Evolutionary conservation across 1,140 invertebrate genomes (phyloP).

Genomic region (Drosophila bipectinata): DNA sequence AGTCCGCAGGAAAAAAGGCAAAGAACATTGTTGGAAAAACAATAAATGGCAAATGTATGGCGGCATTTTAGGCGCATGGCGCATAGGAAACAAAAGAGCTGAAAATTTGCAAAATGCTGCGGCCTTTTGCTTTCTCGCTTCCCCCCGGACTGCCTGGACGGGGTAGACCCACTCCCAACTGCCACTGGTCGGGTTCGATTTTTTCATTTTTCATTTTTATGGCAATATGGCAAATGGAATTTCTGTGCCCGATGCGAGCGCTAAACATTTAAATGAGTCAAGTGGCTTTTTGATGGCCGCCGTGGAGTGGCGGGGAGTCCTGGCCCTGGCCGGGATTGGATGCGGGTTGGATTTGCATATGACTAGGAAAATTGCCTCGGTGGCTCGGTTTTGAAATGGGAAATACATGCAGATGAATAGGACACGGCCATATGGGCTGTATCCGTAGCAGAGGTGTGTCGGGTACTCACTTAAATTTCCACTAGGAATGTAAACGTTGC

Average conservation of each 20-base stretch:
- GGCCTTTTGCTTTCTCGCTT: conserved; percentile 10
- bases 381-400: conserved; percentile 26
- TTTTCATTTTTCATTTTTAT: conserved; percentile 72
- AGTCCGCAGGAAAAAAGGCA: conserved; percentile 37
- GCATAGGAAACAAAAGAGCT: conserved; percentile 63
- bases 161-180: neutral
- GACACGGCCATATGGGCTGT: neutral
- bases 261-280: conserved; percentile 75
- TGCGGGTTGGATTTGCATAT: conserved; percentile 62
- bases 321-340: conserved; percentile 9
- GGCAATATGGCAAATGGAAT: conserved; percentile 77
- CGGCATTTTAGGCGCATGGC: conserved; percentile 74
- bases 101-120: conserved; percentile 75
- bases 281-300: conserved; percentile 64
- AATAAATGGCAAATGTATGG: conserved; percentile 81
- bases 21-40: conserved; percentile 73
- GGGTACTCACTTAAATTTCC: conserved; percentile 87
- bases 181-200: conserved; percentile 12
- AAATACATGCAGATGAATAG: conserved; percentile 18
- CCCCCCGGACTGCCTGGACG: neutral
- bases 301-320: neutral
- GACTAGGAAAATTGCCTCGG: conserved; percentile 40
- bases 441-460: neutral
- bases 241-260: conserved; percentile 55
- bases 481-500: conserved; percentile 96